These are phyloP conservation scores for Lasioglossum leucozonium DNA, from an alignment of 2,888 invertebrate species.

Conservation along the genomic window DNA sequence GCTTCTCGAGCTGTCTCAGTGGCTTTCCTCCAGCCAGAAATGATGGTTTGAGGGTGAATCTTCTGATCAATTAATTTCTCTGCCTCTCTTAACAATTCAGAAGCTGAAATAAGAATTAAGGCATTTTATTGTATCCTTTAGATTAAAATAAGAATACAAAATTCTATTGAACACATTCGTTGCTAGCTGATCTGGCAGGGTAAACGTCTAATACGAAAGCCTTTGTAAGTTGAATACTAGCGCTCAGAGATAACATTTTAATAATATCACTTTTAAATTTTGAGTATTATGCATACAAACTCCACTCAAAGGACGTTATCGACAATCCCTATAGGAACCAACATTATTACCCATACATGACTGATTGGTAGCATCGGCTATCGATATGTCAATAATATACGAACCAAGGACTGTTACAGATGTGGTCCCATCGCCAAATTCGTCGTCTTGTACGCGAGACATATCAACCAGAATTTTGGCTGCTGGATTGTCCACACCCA, in stretches of 20 bases:
- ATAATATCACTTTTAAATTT: no score
- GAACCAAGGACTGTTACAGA: slow-evolving; percentile 96
- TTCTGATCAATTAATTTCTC: slow-evolving; percentile 97
- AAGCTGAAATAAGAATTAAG: slow-evolving; percentile 86
- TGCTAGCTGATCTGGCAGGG: no score
- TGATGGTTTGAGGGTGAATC: slow-evolving; percentile 99
- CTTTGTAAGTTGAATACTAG: no score
- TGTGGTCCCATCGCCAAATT: slow-evolving; percentile 99
- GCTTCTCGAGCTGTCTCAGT: slow-evolving; percentile 93
- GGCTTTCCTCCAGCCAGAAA: slow-evolving; percentile 97
- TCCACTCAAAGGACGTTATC: no score
- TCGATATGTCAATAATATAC: slow-evolving; percentile 49
- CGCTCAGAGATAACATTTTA: no score
- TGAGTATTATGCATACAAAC: no score
- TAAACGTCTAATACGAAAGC: no score
- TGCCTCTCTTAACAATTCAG: slow-evolving; percentile 97
- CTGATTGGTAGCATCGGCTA: no score
- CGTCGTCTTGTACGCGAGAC: slow-evolving; percentile 99
- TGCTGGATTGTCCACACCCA: slow-evolving; percentile 99
- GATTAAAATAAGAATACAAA: slow-evolving; percentile 7
- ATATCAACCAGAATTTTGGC: slow-evolving; percentile 99
- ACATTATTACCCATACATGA: no score
- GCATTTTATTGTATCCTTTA: neutral
- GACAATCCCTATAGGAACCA: no score
- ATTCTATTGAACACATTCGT: neutral